These are phyloP conservation scores for Lasioglossum zephyrum DNA, from an alignment of 2,888 invertebrate species.

Conservation along the genomic window DNA sequence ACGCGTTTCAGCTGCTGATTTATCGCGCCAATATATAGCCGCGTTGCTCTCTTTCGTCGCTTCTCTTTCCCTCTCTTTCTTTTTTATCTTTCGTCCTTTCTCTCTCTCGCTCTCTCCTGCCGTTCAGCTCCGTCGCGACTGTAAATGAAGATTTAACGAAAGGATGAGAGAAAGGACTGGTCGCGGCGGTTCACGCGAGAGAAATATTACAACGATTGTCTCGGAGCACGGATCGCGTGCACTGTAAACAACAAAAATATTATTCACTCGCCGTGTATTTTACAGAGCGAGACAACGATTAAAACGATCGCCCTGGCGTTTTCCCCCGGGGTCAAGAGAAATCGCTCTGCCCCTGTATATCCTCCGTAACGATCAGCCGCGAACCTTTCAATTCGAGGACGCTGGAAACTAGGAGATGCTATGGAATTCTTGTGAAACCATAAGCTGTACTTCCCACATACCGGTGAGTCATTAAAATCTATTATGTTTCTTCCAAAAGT, in stretches of 20 bases:
- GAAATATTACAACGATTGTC: not conserved
- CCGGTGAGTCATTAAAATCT: not conserved
- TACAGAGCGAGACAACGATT: not conserved
- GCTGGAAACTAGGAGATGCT: not conserved
- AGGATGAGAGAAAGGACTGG: constrained; percentile 14
- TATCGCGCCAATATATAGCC: constrained; percentile 60
- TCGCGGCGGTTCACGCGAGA: not conserved
- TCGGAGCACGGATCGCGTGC: not conserved
- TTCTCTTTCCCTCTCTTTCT: not conserved
- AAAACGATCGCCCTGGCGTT: not conserved
- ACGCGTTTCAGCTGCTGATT: constrained; percentile 61
- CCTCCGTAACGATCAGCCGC: not conserved
- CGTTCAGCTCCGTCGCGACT: constrained; percentile 2
- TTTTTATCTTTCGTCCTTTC: not conserved
- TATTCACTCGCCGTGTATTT: not conserved
- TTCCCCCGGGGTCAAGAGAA: not conserved
- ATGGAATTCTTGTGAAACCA: not conserved
- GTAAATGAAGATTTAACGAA: constrained; percentile 53
- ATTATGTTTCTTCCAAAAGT: not conserved
- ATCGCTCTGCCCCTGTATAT: not conserved
- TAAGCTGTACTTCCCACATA: not conserved
- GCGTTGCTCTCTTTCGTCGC: constrained; percentile 14
- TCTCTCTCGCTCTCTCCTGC: not conserved
- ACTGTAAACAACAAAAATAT: constrained; percentile 1
- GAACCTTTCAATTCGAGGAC: not conserved